These are phyloP conservation scores for Anaspis maculata DNA, from an alignment of 2,888 invertebrate genomes.

Conservation along the genomic window DNA sequence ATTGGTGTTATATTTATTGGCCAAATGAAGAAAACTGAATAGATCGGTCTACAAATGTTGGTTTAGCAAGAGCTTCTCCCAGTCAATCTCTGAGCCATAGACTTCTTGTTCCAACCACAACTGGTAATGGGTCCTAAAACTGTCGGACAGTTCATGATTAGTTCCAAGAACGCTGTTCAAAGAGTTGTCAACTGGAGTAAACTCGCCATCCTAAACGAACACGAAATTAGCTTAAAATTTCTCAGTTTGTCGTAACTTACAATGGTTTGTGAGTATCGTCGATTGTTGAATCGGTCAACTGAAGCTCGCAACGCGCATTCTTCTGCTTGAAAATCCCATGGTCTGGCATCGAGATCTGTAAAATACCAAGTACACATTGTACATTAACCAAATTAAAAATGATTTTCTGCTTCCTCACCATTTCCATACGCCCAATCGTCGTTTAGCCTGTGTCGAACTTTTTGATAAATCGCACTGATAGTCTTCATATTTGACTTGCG, in stretches of 20 bases:
- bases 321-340: constrained; percentile 98
- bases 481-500: constrained; percentile 99
- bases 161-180: constrained; percentile 73
- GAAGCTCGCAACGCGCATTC: constrained; percentile 89
- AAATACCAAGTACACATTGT: constrained; percentile 19
- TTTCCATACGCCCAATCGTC: constrained; percentile 99
- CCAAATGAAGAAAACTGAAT: too few relatives aligned
- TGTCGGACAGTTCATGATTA: constrained; percentile 75
- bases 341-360: constrained; percentile 85
- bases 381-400: constrained; percentile 42
- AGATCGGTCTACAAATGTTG: too few relatives aligned
- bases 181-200: constrained; percentile 68
- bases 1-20: too few relatives aligned
- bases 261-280: constrained; percentile 58
- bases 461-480: constrained; percentile 97
- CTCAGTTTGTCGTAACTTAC: constrained; percentile 23
- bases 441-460: constrained; percentile 90
- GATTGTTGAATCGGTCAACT: constrained; percentile 92
- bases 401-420: constrained; percentile 43
- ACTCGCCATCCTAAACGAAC: constrained; percentile 52
- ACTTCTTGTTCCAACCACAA: constrained; percentile 96
- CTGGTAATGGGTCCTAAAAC: constrained; percentile 89
- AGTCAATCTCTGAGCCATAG: constrained; percentile 74
- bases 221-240: constrained; percentile 17
- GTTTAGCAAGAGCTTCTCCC: constrained; percentile 52